These are phyloP conservation scores for Donacobius atricapilla DNA, from an alignment of 2,113 vertebrate species.

Conservation along the genomic window DNA sequence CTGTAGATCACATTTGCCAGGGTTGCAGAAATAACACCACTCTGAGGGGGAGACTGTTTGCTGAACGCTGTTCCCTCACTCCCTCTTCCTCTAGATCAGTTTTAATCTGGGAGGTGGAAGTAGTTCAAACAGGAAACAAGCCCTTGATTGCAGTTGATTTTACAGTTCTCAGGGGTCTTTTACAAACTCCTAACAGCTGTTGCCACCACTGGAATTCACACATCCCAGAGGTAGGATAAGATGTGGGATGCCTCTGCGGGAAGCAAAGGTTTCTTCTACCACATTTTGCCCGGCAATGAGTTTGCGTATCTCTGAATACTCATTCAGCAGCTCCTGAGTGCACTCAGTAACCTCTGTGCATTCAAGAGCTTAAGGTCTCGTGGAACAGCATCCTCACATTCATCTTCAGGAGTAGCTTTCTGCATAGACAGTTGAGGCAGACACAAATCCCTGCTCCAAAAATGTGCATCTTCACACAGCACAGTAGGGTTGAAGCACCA, in stretches of 20 bases:
- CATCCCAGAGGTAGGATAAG: neutral
- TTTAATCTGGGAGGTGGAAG: neutral
- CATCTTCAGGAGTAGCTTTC: neutral
- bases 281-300: neutral
- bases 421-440: neutral
- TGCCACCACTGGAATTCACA: neutral
- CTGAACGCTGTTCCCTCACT: neutral
- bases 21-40: neutral
- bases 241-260: neutral
- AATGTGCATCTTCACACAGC: neutral
- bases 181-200: neutral
- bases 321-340: neutral
- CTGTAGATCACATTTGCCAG: neutral
- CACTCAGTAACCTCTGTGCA: accelerated
- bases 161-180: neutral
- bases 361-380: neutral
- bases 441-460: neutral
- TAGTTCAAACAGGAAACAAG: neutral
- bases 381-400: neutral
- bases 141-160: neutral
- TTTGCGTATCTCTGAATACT: neutral
- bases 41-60: neutral
- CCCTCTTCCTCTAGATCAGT: neutral
- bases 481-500: neutral
- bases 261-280: neutral